Conservation (phyloP, 2,888 invertebrate genomes). For the Elgonia sp. region DNA sequence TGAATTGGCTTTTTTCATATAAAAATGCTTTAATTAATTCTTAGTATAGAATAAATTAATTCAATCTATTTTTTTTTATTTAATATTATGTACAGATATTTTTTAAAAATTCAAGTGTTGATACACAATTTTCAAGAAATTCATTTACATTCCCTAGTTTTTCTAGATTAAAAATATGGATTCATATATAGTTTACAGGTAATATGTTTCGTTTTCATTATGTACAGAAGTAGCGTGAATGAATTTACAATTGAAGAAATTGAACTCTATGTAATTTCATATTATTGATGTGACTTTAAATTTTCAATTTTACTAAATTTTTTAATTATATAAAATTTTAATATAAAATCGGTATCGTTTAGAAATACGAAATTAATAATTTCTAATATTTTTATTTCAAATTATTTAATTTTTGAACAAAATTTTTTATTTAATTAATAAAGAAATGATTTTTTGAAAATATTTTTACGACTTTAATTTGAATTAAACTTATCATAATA, state of each 20-base stretch:
- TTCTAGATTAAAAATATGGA: conserved; percentile 58
- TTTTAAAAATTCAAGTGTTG: conserved; percentile 21
- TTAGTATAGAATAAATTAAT: conserved; percentile 26
- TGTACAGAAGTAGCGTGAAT: conserved; percentile 30
- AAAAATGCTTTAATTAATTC: conserved; percentile 34
- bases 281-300: conserved; percentile 1
- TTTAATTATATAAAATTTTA: conserved; percentile 27
- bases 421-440: no score
- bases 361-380: no score
- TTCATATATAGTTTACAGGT: conserved; percentile 19
- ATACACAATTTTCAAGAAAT: conserved; percentile 5
- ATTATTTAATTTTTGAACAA: no score
- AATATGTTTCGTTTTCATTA: conserved; percentile 50
- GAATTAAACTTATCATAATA: no score
- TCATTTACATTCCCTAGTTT: conserved; percentile 32
- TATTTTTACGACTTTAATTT: no score
- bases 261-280: not conserved
- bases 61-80: conserved; percentile 13
- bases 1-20: conserved; percentile 9
- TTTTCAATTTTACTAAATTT: not conserved
- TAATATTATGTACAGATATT: conserved; percentile 32
- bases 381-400: no score
- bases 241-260: conserved; percentile 6
- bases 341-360: conserved; percentile 30
- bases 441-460: no score